Evolutionary conservation across 2,888 invertebrate species (phyloP).

Genomic region (Caenorhabditis afra): DNA sequence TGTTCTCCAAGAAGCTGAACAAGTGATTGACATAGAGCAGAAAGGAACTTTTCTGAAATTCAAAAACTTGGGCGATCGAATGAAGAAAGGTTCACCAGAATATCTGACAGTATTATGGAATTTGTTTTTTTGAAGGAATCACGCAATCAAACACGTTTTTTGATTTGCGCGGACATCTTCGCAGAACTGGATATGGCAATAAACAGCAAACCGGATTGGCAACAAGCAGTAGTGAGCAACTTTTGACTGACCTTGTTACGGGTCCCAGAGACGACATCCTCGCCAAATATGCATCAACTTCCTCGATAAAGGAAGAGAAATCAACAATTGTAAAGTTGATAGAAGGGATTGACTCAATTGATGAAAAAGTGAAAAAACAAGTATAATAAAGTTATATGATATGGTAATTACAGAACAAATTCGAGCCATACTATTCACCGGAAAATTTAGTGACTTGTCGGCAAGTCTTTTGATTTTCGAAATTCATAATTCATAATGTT

Average conservation of each 20-base stretch:
- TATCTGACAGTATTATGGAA: neutral
- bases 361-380: neutral
- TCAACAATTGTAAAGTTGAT: constrained; percentile 6
- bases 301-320: constrained; percentile 4
- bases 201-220: constrained; percentile 1
- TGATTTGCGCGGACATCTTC: constrained; percentile 49
- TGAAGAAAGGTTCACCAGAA: constrained; percentile 40
- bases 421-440: constrained; percentile 73
- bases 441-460: constrained; percentile 80
- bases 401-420: neutral
- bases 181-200: constrained; percentile 15
- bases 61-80: constrained; percentile 34
- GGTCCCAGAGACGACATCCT: constrained; percentile 90
- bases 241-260: constrained; percentile 71
- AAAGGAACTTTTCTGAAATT: constrained; percentile 43
- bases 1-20: too few species aligned
- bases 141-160: constrained; percentile 54
- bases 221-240: constrained; percentile 35
- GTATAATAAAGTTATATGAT: too few species aligned
- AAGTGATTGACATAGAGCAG: too few species aligned
- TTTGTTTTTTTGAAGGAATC: constrained; percentile 31
- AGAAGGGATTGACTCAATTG: neutral
- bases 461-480: constrained; percentile 11
- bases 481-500: neutral
- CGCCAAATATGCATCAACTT: constrained; percentile 87